phyloP scores from a whole-genome alignment of 1,140 invertebrate genomes.

The Microvelia longipes region DNA sequence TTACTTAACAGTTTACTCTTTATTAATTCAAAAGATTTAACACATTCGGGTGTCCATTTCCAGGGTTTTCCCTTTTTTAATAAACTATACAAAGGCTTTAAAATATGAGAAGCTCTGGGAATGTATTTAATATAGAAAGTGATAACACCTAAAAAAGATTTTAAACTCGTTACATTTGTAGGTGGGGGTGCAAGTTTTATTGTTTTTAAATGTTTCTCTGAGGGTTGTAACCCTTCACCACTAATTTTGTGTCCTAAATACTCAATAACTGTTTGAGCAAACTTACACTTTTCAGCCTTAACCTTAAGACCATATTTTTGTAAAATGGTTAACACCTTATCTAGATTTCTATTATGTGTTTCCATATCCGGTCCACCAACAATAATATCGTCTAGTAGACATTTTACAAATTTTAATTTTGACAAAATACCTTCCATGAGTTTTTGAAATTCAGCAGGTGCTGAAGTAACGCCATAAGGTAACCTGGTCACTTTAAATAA shows the following conservation, averaged over 20 bases:
- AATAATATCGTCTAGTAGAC: conserved; percentile 5
- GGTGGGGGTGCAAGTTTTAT: not conserved
- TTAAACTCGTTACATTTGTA: not conserved
- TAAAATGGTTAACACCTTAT: not conserved
- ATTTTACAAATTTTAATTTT: not conserved
- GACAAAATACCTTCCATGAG: not conserved
- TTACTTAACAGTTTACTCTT: conserved; percentile 10
- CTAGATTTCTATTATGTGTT: conserved; percentile 1
- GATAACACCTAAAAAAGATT: conserved; percentile 15
- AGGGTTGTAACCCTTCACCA: not conserved
- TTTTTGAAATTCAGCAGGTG: conserved; percentile 4
- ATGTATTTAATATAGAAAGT: conserved; percentile 17
- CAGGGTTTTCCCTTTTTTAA: conserved; percentile 13
- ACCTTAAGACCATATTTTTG: not conserved
- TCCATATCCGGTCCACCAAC: not conserved
- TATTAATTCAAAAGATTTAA: conserved; percentile 16
- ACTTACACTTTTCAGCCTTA: conserved; percentile 5
- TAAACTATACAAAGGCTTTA: conserved; percentile 12
- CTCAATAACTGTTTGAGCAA: not conserved
- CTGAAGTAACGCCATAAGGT: conserved; percentile 2
- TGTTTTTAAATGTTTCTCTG: conserved; percentile 4
- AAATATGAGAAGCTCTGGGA: conserved; percentile 8
- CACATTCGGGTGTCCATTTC: conserved; percentile 13
- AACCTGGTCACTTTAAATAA: conserved; percentile 1
- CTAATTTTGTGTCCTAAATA: conserved; percentile 5